Percentiles rank a stretch among this genome's conserved stretches.
These are phyloP conservation scores for Ailurus styani DNA, from an alignment of 2,113 vertebrate species.

Conservation along the genomic window DNA sequence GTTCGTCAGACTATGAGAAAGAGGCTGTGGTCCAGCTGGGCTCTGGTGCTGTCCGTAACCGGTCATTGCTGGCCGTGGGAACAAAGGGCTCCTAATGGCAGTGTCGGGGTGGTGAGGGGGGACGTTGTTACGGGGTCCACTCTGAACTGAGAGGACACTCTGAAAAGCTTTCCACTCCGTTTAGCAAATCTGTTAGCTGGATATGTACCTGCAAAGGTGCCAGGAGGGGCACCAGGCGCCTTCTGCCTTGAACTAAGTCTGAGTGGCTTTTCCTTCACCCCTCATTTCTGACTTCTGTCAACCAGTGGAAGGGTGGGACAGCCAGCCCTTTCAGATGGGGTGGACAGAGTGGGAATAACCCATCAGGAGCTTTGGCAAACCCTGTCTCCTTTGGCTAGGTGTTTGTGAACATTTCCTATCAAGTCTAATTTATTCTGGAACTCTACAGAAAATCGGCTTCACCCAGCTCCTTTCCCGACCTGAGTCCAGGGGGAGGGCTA, in stretches of 20 bases:
- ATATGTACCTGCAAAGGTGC: neutral
- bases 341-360: neutral
- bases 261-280: neutral
- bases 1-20: neutral
- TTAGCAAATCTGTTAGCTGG: neutral
- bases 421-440: neutral
- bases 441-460: neutral
- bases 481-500: neutral
- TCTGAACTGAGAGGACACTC: neutral
- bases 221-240: neutral
- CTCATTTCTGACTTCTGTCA: neutral
- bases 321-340: neutral
- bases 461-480: neutral
- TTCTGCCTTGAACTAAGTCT: neutral
- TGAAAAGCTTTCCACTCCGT: neutral
- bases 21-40: neutral
- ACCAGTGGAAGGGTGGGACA: neutral
- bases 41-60: neutral
- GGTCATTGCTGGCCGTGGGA: accelerated
- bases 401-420: neutral
- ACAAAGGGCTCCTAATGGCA: neutral
- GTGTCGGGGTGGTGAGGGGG: neutral
- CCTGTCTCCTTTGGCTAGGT: neutral
- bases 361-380: neutral
- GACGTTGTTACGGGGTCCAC: neutral